Percentiles rank a stretch among this genome's conserved stretches.
These are phyloP conservation scores for Aphelenchoides besseyi DNA, from an alignment of 1,140 invertebrate genomes.

Conservation along the genomic window DNA sequence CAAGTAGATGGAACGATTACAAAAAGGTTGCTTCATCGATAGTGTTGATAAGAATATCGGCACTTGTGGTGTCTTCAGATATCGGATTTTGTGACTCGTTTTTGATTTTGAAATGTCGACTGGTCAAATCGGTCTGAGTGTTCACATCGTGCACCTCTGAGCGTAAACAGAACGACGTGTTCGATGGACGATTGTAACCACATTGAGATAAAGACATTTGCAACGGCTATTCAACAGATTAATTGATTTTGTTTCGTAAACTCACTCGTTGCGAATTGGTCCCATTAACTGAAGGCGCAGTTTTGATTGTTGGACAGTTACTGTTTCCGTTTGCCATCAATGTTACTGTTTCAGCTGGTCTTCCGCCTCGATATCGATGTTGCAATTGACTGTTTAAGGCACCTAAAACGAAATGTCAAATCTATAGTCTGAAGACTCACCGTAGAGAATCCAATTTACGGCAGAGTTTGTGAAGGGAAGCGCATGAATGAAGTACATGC, in stretches of 20 bases:
- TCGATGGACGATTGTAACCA: not conserved
- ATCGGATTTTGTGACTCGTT: not conserved
- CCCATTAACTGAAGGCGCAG: constrained; percentile 11
- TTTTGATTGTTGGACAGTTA: constrained; percentile 15
- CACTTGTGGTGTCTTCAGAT: not conserved
- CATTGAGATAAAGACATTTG: constrained; percentile 9
- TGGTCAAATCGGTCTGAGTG: constrained; percentile 14
- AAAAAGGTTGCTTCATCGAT: constrained; percentile 18
- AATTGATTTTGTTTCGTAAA: not conserved
- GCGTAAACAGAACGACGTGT: not conserved
- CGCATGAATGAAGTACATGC: constrained; percentile 61
- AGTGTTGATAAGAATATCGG: not conserved
- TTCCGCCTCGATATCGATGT: constrained; percentile 35
- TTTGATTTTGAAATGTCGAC: not conserved
- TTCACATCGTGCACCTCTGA: constrained; percentile 1
- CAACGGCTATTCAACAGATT: constrained; percentile 12
- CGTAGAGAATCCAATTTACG: constrained; percentile 61
- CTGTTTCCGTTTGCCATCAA: constrained; percentile 20
- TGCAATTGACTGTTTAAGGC: constrained; percentile 59
- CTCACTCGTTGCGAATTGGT: constrained; percentile 4
- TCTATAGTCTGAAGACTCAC: constrained; percentile 26
- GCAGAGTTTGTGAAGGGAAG: constrained; percentile 62
- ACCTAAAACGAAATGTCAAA: constrained; percentile 38
- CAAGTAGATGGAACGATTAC: too few relatives aligned
- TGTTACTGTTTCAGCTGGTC: constrained; percentile 6